Base-by-base conservation (phyloP, 2,113 vertebrate species). In the Butorides virescens region DNA sequence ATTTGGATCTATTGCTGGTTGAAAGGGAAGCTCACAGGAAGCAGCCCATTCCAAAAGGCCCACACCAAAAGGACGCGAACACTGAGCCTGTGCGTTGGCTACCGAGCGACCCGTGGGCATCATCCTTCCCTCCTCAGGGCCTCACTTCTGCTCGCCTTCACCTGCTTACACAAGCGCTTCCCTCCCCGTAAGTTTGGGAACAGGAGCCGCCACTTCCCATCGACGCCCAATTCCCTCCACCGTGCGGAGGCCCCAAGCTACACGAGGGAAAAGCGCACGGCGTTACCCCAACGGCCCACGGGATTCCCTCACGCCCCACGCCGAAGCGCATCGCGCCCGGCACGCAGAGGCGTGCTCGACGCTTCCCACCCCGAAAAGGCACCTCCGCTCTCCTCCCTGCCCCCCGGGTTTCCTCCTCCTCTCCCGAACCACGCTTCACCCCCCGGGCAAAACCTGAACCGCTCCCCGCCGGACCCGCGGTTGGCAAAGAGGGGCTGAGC, bases 251-350 rank as follows among this genome's bases (percentile, higher is more conserved):
- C 13, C 49, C 37, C 34, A 7, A 11, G 27, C 34, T 12, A 37
- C 56, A 8, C 3, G 55, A 44, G 52, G 11, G 17, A 27, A 27
- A n/a, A 52, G 58, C 22, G 4, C 55, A 22, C 15, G 32, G 0
- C 16, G 11, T 18, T 39, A 21, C 3, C 44, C 59, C 72, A 2
- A 0, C 0, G 46, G 36, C 72, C 67, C 42, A 17, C 44, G 4
- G 55, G 8, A 34, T 9, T 32, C 78, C 68, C 80, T 1, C 1
- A 2, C 0, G 78, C 56, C 46, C 52, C 52, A 7, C 25, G 16
- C 16, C 32, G 1, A 30, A 32, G 22, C 1, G 17, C 63, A 10
- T 10, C 3, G 0, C 3, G n/a, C 46, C 59, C 0, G 50, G 62
- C 63, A 61, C 61, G 27, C 3, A 4, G 62, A 4, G 62, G 8